phyloP scores from a whole-genome alignment of 2,888 invertebrate species.

The Blastobasis adustella region DNA sequence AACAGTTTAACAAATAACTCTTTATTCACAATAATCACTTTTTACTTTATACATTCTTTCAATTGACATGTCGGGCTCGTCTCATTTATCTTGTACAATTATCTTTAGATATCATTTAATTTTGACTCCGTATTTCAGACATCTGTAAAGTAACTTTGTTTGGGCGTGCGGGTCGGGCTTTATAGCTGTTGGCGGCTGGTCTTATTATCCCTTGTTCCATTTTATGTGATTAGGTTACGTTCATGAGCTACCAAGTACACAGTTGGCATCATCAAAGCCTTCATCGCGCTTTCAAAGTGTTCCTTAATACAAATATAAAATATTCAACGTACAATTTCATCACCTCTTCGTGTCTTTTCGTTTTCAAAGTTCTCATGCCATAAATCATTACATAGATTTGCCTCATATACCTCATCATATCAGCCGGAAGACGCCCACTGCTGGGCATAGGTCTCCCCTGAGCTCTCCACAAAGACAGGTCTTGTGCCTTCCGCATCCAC shows the following conservation, averaged over 20 bases:
- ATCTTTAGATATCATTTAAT: conserved; percentile 41
- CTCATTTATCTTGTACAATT: conserved; percentile 62
- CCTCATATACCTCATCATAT: not conserved
- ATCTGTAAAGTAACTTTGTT: conserved; percentile 30
- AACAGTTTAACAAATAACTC: conserved; percentile 26
- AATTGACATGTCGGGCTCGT: conserved; percentile 71
- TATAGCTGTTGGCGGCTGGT: conserved; percentile 17
- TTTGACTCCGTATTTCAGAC: conserved; percentile 32
- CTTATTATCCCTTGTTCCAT: not conserved
- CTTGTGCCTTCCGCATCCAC: not conserved
- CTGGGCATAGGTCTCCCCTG: too few species aligned
- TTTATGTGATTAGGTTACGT: not conserved
- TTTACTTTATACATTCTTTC: conserved; percentile 63
- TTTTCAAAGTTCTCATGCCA: not conserved
- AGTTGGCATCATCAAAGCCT: not conserved
- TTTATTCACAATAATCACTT: conserved; percentile 45
- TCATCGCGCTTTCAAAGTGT: too few species aligned
- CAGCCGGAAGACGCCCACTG: too few species aligned
- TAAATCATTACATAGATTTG: too few species aligned
- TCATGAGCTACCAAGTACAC: not conserved
- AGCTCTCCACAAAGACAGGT: too few species aligned
- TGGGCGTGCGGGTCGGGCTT: not conserved
- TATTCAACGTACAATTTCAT: too few species aligned
- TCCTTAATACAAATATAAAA: too few species aligned
- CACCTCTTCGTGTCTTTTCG: too few species aligned